Evolutionary conservation across 2,113 vertebrate species (phyloP).

Genomic region (Nestor notabilis): DNA sequence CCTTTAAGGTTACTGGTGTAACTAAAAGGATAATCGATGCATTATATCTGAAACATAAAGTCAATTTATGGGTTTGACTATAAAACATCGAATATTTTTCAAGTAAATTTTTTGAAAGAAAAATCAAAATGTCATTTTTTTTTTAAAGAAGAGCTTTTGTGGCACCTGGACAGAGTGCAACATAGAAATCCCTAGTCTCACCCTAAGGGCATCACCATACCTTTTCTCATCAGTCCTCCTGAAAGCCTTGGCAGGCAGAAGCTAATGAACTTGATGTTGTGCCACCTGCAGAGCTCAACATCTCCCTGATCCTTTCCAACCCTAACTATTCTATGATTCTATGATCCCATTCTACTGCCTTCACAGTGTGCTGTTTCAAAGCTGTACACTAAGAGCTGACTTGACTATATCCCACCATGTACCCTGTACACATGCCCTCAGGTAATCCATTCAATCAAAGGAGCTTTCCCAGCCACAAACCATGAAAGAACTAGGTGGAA

Average conservation of each 20-base stretch:
- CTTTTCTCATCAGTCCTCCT: neutral
- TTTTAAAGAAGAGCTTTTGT: neutral
- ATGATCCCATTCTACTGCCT: neutral
- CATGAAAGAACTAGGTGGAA: neutral
- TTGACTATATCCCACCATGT: fast-evolving
- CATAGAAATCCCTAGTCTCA: neutral
- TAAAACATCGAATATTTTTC: neutral
- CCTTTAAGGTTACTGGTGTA: neutral
- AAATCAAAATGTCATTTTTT: neutral
- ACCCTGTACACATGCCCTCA: fast-evolving
- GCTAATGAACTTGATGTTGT: neutral
- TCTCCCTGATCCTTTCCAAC: too few species aligned
- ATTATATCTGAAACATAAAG: neutral
- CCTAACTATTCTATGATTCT: too few species aligned
- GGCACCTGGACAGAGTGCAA: neutral
- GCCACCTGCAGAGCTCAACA: neutral
- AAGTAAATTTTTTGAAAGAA: neutral
- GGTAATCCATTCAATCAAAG: neutral
- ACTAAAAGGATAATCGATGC: neutral
- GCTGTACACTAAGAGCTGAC: neutral
- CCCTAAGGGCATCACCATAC: too few species aligned
- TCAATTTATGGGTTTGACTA: neutral
- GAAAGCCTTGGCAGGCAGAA: neutral
- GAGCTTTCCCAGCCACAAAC: neutral
- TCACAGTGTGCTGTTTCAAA: neutral